Base-by-base conservation (phyloP, 1,140 invertebrate species). In the Formica exsecta region DNA sequence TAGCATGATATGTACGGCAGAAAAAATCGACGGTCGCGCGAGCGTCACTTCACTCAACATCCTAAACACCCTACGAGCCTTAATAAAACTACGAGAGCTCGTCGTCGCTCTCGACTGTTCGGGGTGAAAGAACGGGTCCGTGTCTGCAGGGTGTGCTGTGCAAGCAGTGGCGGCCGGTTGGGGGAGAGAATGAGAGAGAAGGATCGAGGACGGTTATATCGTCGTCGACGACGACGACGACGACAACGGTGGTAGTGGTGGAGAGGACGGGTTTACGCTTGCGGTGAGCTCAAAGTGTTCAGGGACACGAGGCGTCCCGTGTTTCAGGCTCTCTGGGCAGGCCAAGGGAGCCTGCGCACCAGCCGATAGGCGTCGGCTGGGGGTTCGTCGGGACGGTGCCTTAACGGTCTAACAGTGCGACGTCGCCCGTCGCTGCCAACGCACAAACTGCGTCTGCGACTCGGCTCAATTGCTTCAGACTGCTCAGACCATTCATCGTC, bases 301-400 rank as follows among this genome's bases (percentile, higher is more conserved):
- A 85, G 86, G 80, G 87, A 87, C 87, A 89, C 87, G 76, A 61
- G 65, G 62, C 62, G 71, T 51, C 59, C 68, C 70, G 75, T 80
- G 86, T 76, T 70, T 86, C 81, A 70, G 85, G 65, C 29, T 75
- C 89, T 91, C 85, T 86, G 87, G 90, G 86, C 81, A 65, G 83
- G 61, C 51, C n/a, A 48, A 71, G 38, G 85, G 92, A 74, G 89
- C 77, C 48, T 92, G 93, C 93, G 93, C 93, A 79, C 3, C 54
- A 62, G 32, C 19, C 54, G 64, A 59, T 93, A 93, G 93, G 93
- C 93, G 92, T 93, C 92, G 93, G 92, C 93, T 90, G 89, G 85
- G 88, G 88, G 86, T 87, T 75, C 48, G 62, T 64, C 48, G 75
- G 61, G 66, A 38, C 80, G 36, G 74, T 84, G 70, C 71, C 87